Evolutionary conservation across 2,113 vertebrate genomes (phyloP).

Genomic region (Osmerus eperlanus): DNA sequence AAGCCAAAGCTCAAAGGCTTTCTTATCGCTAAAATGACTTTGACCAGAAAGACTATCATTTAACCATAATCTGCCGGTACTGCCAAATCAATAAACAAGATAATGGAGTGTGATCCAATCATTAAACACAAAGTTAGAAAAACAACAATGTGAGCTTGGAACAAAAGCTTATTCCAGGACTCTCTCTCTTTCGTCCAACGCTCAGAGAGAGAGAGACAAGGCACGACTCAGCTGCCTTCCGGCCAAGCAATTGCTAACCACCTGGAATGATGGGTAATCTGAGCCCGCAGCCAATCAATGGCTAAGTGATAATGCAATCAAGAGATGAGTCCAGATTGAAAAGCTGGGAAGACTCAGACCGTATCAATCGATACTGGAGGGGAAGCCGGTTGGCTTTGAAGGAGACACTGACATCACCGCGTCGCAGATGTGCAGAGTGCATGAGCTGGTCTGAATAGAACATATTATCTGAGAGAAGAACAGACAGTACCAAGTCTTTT

Average conservation of each 20-base stretch:
- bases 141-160: background rate
- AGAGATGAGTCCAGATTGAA: slow-evolving; percentile 12
- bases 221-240: background rate
- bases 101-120: background rate
- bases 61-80: background rate
- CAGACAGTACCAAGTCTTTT: no score
- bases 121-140: background rate
- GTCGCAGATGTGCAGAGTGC: no score
- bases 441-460: background rate
- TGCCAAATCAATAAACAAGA: background rate
- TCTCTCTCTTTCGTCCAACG: background rate
- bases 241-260: background rate
- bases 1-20: no score
- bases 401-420: no score
- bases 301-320: slow-evolving; percentile 8
- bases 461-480: background rate
- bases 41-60: no score
- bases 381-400: background rate
- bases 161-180: background rate
- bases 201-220: no score
- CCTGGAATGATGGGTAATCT: background rate
- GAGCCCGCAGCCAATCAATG: slow-evolving; percentile 8
- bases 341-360: background rate
- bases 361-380: background rate
- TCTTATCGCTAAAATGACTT: no score